Conservation (phyloP, 2,797 vertebrate species). For the Salarias fasciatus region DNA sequence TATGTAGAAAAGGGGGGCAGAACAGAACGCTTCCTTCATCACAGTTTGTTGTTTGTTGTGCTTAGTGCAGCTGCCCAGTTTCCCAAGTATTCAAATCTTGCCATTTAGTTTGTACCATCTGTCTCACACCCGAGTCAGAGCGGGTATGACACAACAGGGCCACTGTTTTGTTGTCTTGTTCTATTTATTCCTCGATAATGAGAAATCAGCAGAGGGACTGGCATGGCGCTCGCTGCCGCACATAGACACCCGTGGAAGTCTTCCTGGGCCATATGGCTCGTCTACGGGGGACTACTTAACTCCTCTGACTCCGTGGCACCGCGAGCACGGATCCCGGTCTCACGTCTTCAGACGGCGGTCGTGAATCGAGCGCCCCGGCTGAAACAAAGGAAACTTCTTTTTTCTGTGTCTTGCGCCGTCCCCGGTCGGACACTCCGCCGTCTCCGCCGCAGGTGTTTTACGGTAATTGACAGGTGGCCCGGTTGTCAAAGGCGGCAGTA, state of each 20-base stretch:
- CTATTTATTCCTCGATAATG: slow-evolving; percentile 85
- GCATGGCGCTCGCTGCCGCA: slow-evolving; percentile 70
- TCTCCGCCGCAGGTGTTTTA: slow-evolving; percentile 31
- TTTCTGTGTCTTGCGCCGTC: slow-evolving; percentile 30
- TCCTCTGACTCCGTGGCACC: slow-evolving; percentile 70
- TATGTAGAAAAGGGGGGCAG: slow-evolving; percentile 16
- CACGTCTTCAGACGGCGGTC: slow-evolving; percentile 48
- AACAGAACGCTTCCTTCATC: slow-evolving; percentile 44
- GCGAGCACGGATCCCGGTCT: slow-evolving; percentile 63
- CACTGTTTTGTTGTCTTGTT: slow-evolving; percentile 79
- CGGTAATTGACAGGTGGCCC: slow-evolving; percentile 53
- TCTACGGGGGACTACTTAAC: slow-evolving; percentile 70
- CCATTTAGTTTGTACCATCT: slow-evolving; percentile 83
- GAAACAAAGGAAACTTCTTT: slow-evolving; percentile 46
- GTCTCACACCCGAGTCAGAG: slow-evolving; percentile 78
- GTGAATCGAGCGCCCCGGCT: slow-evolving; percentile 35
- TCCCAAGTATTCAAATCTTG: slow-evolving; percentile 68
- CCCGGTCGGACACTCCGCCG: slow-evolving; percentile 10
- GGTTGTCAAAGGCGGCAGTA: slow-evolving; percentile 33
- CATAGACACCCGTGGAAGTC: slow-evolving; percentile 71
- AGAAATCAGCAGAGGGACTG: slow-evolving; percentile 77
- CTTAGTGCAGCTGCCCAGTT: slow-evolving; percentile 54
- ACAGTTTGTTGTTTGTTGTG: slow-evolving; percentile 64
- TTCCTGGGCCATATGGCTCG: slow-evolving; percentile 80
- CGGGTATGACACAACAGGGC: slow-evolving; percentile 76